These are phyloP conservation scores for Masnerella sp. DNA, from an alignment of 2,888 invertebrate genomes.

Conservation along the genomic window DNA sequence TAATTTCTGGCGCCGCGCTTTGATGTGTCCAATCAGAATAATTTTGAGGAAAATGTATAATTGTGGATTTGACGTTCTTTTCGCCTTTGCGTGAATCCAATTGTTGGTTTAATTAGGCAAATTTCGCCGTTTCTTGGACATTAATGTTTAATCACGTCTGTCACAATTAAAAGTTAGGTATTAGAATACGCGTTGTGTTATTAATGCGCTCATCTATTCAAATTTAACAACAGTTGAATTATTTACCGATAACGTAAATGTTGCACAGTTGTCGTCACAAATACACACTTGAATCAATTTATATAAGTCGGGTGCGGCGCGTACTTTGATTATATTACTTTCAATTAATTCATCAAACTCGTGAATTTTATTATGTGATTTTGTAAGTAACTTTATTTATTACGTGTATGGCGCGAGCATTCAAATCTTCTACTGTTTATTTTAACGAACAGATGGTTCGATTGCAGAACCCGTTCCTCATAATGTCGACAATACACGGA, in stretches of 20 bases:
- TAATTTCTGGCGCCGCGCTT: no score
- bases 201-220: conserved; percentile 10
- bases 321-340: conserved; percentile 4
- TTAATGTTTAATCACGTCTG: background rate
- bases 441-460: background rate
- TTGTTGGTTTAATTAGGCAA: background rate
- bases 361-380: background rate
- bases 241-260: conserved; percentile 2
- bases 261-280: background rate
- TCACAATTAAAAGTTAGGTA: conserved; percentile 22
- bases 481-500: no score
- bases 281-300: conserved; percentile 16
- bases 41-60: no score
- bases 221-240: conserved; percentile 15
- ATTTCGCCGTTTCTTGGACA: background rate
- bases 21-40: no score
- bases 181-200: conserved; percentile 3
- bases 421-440: background rate
- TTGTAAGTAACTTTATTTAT: conserved; percentile 4
- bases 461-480: no score
- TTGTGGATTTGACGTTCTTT: no score
- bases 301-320: conserved; percentile 10
- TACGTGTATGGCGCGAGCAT: background rate
- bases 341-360: conserved; percentile 13
- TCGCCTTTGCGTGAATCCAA: background rate